Percentiles rank a stretch among this genome's conserved stretches.
phyloP scores from a whole-genome alignment of 2,888 invertebrate species.

The Micoletzkya japonica region DNA sequence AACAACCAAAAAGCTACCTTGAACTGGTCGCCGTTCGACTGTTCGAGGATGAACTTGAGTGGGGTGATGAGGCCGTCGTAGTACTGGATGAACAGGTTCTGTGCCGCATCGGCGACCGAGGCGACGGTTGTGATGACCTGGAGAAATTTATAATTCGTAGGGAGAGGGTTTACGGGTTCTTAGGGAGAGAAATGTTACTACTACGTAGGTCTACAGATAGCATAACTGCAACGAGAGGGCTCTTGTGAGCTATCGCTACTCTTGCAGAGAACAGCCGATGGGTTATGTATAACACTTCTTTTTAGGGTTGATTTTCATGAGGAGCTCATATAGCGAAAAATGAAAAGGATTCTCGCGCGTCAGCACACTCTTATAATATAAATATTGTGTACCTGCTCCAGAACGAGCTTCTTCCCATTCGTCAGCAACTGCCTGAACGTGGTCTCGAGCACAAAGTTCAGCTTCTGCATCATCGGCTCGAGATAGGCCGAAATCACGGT shows the following conservation, averaged over 20 bases:
- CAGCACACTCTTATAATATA: background rate
- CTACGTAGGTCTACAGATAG: no score
- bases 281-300: no score
- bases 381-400: conserved; percentile 82
- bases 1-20: conserved; percentile 31
- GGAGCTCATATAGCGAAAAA: no score
- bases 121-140: conserved; percentile 71
- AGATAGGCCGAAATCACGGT: conserved; percentile 86
- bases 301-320: no score
- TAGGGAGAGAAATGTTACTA: background rate
- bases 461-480: conserved; percentile 85
- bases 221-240: no score
- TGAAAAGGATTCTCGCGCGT: background rate
- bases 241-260: no score
- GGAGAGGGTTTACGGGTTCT: background rate
- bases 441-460: conserved; percentile 83
- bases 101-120: conserved; percentile 95
- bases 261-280: no score
- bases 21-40: conserved; percentile 73
- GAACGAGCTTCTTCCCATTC: conserved; percentile 89
- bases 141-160: no score
- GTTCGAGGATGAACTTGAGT: conserved; percentile 92
- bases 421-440: conserved; percentile 89
- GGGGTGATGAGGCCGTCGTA: conserved; percentile 87
- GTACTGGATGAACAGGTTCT: conserved; percentile 89